Base-by-base conservation (phyloP, 2,797 vertebrate species). In the Betta splendens region DNA sequence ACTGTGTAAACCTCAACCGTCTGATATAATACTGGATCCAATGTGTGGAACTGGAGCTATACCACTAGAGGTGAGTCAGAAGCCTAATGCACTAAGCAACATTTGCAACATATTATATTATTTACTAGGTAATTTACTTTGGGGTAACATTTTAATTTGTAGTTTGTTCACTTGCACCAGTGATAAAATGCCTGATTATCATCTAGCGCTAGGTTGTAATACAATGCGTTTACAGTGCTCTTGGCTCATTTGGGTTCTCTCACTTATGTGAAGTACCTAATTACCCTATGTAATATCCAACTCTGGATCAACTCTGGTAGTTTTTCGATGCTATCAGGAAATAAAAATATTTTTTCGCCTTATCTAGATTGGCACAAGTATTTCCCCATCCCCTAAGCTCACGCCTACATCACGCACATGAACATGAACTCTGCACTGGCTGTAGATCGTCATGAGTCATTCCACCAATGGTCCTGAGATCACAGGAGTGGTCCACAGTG, bases 21-120 rank as follows among this genome's bases (percentile, higher is more conserved):
- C 94, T 0, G 97, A 99, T 69, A 82, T 98, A 70, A 93, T 99
- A 57, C 85, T 99, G 35, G 98, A 99, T 89, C 97, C 98, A 13
- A 99, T 99, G 98, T 98, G 96, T 79, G 97, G 97, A 48, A 98
- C 94, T 9, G 97, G 96, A 75, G 95, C 97, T 0, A 98, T 99
- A 85, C 95, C 98, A 20, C 87, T 98, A 80, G 98, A 99, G 96
- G 97, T 98, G 89, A 92, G 85, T 39, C 36, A 2, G 15, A n/a
- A 12, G 16, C 9, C 17, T 5, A 9, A 29, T 12, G 8, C 32
- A 9, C 13, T 53, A 1, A 18, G 21, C 48, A 1, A 18, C 21
- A 23, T 17, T 12, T 17, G 37, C 29, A 31, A 9, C n/a, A n/a
- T n/a, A n/a, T n/a, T n/a, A n/a, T n/a, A n/a, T n/a, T n/a, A n/a